Conservation (phyloP, 2,797 vertebrate species). For the Anguilla pacifica region DNA sequence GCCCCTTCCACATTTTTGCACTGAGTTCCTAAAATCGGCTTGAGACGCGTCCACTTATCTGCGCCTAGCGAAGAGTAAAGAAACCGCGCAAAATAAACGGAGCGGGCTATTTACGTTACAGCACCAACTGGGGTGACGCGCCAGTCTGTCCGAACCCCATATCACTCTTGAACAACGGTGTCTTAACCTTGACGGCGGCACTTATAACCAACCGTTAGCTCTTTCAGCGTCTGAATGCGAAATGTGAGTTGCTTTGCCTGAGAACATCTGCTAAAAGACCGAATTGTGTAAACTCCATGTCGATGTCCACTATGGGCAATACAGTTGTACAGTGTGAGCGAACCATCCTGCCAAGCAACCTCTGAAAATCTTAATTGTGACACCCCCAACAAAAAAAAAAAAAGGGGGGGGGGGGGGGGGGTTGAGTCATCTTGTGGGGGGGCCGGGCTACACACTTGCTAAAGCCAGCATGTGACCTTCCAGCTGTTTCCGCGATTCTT, state of each 20-base stretch:
- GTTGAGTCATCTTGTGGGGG: neutral
- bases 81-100: neutral
- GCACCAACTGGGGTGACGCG: neutral
- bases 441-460: neutral
- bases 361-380: neutral
- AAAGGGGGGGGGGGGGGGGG: too few species aligned
- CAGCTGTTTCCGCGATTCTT: constrained; percentile 64
- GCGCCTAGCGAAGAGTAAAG: neutral
- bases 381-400: neutral
- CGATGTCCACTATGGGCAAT: neutral
- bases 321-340: neutral
- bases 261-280: neutral
- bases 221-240: neutral
- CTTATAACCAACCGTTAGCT: too few species aligned
- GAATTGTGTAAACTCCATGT: neutral
- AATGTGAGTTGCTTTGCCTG: neutral
- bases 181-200: neutral
- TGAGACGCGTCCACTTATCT: neutral
- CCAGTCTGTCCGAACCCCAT: neutral
- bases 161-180: neutral
- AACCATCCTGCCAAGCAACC: neutral
- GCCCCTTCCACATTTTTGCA: neutral
- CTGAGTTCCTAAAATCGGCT: neutral
- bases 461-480: constrained; percentile 54
- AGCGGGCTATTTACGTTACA: neutral